Percentiles rank a stretch among this genome's conserved stretches.
phyloP scores from a whole-genome alignment of 1,140 invertebrate genomes.

The Calycopis cecrops region DNA sequence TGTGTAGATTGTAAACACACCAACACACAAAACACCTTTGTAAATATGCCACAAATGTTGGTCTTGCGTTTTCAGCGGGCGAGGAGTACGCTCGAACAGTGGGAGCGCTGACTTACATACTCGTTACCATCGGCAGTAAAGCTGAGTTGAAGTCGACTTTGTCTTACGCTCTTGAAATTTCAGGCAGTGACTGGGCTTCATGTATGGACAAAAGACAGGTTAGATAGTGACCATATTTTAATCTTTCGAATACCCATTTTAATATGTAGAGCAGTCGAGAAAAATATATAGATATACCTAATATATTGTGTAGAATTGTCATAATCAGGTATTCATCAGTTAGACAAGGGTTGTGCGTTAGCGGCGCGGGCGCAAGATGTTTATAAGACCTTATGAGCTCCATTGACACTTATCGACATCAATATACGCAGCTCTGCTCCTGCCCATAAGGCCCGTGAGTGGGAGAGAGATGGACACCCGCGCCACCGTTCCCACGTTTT shows the following conservation, averaged over 20 bases:
- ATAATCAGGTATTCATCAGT: no score
- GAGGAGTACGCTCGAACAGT: constrained; percentile 67
- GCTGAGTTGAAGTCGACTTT: constrained; percentile 78
- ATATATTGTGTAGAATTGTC: no score
- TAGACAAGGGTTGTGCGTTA: no score
- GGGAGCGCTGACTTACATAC: constrained; percentile 75
- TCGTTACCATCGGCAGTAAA: constrained; percentile 77
- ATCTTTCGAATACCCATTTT: neutral
- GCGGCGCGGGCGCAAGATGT: no score
- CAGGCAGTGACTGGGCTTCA: constrained; percentile 78
- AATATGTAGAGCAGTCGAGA: neutral
- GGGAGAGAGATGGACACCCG: no score
- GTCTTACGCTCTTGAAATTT: constrained; percentile 78
- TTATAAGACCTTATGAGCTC: no score
- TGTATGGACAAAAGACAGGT: constrained; percentile 85
- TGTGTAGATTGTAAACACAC: no score
- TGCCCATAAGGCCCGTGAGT: no score
- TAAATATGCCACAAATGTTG: neutral
- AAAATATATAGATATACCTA: neutral
- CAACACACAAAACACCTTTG: no score
- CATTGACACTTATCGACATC: no score
- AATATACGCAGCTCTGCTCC: no score
- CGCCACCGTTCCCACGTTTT: neutral
- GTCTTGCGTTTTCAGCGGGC: constrained; percentile 36
- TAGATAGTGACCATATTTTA: constrained; percentile 1